A percentile compares a stretch with the other conserved stretches of the same genome.
These are phyloP conservation scores for Meteorus colon DNA, from an alignment of 2,888 invertebrate genomes.

Conservation along the genomic window DNA sequence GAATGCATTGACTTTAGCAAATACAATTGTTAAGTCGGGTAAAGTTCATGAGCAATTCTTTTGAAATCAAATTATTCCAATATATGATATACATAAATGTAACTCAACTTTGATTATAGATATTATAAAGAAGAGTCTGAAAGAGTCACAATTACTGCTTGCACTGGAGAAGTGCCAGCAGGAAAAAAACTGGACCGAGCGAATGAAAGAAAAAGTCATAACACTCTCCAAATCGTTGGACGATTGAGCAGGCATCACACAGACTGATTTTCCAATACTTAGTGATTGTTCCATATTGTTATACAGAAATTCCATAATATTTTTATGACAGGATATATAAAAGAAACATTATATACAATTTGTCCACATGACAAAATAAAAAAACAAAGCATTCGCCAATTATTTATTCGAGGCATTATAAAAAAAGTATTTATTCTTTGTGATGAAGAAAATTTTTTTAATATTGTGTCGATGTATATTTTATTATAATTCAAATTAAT, in stretches of 20 bases:
- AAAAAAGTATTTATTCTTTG: neutral
- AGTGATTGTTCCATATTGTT: neutral
- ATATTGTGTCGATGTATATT: constrained; percentile 9
- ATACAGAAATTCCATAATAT: constrained; percentile 21
- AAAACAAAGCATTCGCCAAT: constrained; percentile 9
- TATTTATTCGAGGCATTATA: constrained; percentile 1
- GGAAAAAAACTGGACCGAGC: neutral
- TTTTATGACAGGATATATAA: constrained; percentile 27
- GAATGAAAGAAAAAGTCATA: neutral
- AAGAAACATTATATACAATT: neutral
- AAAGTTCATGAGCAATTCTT: constrained; percentile 27
- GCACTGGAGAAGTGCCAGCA: constrained; percentile 40
- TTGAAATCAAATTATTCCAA: neutral
- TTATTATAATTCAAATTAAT: neutral
- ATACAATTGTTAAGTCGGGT: constrained; percentile 73
- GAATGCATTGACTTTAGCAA: constrained; percentile 75
- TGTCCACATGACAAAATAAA: constrained; percentile 14
- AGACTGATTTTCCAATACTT: constrained; percentile 19
- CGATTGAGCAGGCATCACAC: constrained; percentile 8
- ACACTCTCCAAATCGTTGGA: neutral
- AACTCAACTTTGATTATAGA: constrained; percentile 45
- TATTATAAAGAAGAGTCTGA: constrained; percentile 54
- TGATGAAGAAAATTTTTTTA: neutral
- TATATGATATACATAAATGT: too few relatives aligned
- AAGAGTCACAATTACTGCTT: constrained; percentile 47